Percentiles rank a stretch among this genome's conserved stretches.
Conservation (phyloP, 2,797 vertebrate species). For the Falco columbarius region DNA sequence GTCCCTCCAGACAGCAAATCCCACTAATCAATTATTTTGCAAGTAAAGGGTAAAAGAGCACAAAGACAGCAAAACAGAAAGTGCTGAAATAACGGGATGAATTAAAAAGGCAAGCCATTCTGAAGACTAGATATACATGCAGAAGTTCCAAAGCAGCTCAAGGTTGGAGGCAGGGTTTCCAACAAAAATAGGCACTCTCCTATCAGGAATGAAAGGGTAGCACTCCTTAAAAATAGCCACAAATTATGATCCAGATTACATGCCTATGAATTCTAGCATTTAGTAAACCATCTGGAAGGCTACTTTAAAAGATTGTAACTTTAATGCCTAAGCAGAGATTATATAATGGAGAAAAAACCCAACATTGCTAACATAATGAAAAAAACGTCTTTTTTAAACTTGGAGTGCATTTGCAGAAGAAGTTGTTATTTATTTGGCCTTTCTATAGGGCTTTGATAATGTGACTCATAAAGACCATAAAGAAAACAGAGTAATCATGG, state of each 20-base stretch:
- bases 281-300: not conserved
- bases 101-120: not conserved
- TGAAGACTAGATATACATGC: not conserved
- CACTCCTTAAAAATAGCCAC: not conserved
- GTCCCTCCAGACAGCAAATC: not conserved
- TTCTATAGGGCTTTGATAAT: slow-evolving; percentile 2
- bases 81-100: not conserved
- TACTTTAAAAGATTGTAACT: slow-evolving; percentile 30
- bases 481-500: not conserved
- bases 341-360: not conserved
- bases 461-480: not conserved
- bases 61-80: not conserved
- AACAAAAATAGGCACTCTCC: not conserved
- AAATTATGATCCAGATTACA: not conserved
- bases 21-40: not conserved
- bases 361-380: not conserved
- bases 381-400: not conserved
- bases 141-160: not conserved
- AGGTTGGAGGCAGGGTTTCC: not conserved
- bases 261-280: not conserved
- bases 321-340: slow-evolving; percentile 1
- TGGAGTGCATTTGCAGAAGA: not conserved
- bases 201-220: not conserved
- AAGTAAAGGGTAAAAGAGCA: not conserved
- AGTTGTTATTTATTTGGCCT: slow-evolving; percentile 15